phyloP scores from a whole-genome alignment of 1,140 invertebrate species.

The Radopholus similis region DNA sequence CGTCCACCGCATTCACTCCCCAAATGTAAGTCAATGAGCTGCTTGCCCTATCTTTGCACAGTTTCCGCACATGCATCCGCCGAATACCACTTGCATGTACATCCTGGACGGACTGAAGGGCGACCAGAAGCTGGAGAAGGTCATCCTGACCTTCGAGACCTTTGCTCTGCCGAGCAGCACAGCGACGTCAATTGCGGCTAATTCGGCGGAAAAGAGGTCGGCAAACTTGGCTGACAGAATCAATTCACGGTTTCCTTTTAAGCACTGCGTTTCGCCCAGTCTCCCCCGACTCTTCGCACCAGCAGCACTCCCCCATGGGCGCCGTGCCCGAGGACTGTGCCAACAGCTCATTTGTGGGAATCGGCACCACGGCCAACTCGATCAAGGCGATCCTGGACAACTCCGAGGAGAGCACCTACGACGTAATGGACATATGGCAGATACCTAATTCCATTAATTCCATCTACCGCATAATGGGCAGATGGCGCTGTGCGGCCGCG shows the following conservation, averaged over 20 bases:
- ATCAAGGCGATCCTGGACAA: slow-evolving; percentile 53
- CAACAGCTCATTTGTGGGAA: slow-evolving; percentile 43
- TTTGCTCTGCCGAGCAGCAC: slow-evolving; percentile 39
- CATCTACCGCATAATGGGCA: too few relatives aligned
- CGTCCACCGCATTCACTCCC: slow-evolving; percentile 53
- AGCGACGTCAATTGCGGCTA: not conserved
- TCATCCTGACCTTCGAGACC: slow-evolving; percentile 51
- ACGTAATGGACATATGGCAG: too few relatives aligned
- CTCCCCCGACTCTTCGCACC: not conserved
- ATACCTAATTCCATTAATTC: too few relatives aligned
- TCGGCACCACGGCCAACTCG: slow-evolving; percentile 38
- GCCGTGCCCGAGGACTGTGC: slow-evolving; percentile 18
- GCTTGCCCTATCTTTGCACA: slow-evolving; percentile 11
- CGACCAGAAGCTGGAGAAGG: slow-evolving; percentile 59
- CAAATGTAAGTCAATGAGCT: slow-evolving; percentile 30
- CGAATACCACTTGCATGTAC: slow-evolving; percentile 59
- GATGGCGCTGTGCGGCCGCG: slow-evolving; percentile 49
- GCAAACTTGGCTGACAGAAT: not conserved
- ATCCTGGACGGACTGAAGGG: slow-evolving; percentile 59
- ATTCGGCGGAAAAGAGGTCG: slow-evolving; percentile 4
- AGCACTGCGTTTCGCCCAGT: not conserved
- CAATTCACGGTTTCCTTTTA: too few relatives aligned
- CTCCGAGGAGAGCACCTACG: slow-evolving; percentile 52
- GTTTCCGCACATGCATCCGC: slow-evolving; percentile 55
- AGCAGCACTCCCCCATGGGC: not conserved